These are phyloP conservation scores for Notothenia coriiceps DNA, from an alignment of 2,113 vertebrate genomes.

Conservation along the genomic window DNA sequence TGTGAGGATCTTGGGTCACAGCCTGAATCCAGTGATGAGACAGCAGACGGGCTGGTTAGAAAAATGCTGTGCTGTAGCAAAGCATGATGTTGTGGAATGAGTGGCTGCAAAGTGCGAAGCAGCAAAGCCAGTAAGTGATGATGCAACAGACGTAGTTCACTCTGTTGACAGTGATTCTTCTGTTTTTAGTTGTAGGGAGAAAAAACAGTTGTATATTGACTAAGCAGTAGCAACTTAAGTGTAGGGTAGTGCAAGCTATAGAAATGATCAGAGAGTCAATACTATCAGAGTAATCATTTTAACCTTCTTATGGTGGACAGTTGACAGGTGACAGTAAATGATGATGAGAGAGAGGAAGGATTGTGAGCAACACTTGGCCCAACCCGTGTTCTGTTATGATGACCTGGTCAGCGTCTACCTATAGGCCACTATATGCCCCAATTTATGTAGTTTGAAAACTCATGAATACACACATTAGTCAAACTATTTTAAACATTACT, in stretches of 20 bases:
- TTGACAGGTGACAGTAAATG: no score
- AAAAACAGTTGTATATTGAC: not conserved
- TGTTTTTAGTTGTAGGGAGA: not conserved
- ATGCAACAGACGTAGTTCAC: not conserved
- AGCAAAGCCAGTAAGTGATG: conserved; percentile 1
- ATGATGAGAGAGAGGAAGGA: not conserved
- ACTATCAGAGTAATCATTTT: not conserved
- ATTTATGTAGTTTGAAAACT: no score
- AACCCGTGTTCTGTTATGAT: not conserved
- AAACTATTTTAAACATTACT: not conserved
- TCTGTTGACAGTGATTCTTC: not conserved
- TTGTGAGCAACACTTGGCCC: not conserved
- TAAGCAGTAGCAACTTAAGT: no score
- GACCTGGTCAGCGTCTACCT: not conserved
- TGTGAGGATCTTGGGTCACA: conserved; percentile 43
- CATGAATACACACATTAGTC: no score
- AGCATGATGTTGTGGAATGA: conserved; percentile 1
- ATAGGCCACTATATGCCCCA: no score
- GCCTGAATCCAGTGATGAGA: conserved; percentile 64
- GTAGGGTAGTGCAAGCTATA: not conserved
- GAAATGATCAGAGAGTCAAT: not conserved
- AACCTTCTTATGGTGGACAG: not conserved
- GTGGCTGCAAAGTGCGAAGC: conserved; percentile 3
- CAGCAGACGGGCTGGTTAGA: conserved; percentile 44
- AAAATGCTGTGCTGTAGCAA: conserved; percentile 10